Evolutionary conservation across 2,888 invertebrate species (phyloP).

Genomic region (Volucella inflata): DNA sequence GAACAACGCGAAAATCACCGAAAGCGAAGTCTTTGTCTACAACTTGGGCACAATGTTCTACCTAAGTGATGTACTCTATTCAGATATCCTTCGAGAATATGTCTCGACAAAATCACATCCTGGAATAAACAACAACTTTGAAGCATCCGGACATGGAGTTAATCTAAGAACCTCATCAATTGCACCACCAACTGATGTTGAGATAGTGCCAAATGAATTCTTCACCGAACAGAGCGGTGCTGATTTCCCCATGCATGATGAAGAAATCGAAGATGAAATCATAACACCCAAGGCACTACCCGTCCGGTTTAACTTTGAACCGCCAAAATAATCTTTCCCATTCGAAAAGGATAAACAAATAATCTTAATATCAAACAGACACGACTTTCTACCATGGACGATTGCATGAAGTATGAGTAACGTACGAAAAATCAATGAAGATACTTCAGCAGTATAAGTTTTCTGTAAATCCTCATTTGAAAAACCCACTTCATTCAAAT

Average conservation of each 20-base stretch:
- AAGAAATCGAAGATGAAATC: conserved; percentile 83
- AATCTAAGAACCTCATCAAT: conserved; percentile 74
- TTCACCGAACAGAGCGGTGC: conserved; percentile 81
- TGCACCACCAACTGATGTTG: conserved; percentile 81
- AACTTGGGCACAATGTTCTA: conserved; percentile 88
- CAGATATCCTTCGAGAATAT: conserved; percentile 82
- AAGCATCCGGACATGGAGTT: conserved; percentile 74
- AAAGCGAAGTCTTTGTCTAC: conserved; percentile 87
- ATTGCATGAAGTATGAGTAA: no score
- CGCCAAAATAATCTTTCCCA: conserved; percentile 80
- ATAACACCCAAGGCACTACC: conserved; percentile 84
- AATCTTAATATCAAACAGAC: no score
- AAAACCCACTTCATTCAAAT: no score
- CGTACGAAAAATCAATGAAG: no score
- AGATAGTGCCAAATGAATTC: conserved; percentile 83
- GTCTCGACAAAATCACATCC: conserved; percentile 77
- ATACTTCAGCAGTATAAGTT: no score
- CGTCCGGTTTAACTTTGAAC: conserved; percentile 81
- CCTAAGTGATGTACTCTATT: conserved; percentile 86
- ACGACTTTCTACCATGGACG: no score
- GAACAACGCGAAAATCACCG: conserved; percentile 86
- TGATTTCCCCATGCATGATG: conserved; percentile 82
- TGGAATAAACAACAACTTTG: conserved; percentile 77
- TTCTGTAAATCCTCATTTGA: no score
- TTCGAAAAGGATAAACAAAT: not conserved